Evolutionary conservation across 1,140 invertebrate species (phyloP).

Genomic region (Saccostrea echinata): DNA sequence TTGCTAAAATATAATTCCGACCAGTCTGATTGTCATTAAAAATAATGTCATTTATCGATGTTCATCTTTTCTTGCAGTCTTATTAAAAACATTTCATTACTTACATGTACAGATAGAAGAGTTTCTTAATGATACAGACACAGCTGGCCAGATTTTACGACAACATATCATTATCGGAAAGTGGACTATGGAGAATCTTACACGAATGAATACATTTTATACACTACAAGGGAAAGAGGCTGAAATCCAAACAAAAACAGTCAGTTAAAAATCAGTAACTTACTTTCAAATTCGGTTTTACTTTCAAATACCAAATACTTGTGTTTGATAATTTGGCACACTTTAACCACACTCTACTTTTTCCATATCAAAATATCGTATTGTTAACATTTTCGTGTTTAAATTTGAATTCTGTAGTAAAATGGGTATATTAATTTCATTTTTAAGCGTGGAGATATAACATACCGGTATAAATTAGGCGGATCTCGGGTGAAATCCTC

Average conservation of each 20-base stretch:
- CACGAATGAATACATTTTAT: conserved; percentile 61
- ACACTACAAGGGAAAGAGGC: conserved; percentile 72
- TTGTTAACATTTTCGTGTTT: too few species aligned
- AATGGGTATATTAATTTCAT: too few species aligned
- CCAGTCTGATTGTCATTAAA: too few species aligned
- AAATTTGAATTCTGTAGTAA: not conserved
- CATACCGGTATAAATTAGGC: conserved; percentile 60
- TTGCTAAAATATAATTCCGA: too few species aligned
- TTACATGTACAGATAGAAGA: conserved; percentile 60
- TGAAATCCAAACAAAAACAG: conserved; percentile 59
- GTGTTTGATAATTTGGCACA: too few species aligned
- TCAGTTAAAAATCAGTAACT: conserved; percentile 44
- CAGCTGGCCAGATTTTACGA: conserved; percentile 64
- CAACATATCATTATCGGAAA: conserved; percentile 72
- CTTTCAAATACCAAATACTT: too few species aligned
- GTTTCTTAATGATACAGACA: conserved; percentile 58
- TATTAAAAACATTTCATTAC: too few species aligned
- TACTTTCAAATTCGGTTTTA: too few species aligned
- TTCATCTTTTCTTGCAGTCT: too few species aligned
- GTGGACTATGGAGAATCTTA: conserved; percentile 63
- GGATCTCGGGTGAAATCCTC: conserved; percentile 62
- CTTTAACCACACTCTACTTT: too few species aligned
- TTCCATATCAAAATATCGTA: too few species aligned
- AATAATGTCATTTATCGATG: too few species aligned
- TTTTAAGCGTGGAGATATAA: conserved; percentile 49